Percentiles rank a stretch among this genome's conserved stretches.
Conservation (phyloP, 2,113 vertebrate species). For the Halichoerus grypus region DNA sequence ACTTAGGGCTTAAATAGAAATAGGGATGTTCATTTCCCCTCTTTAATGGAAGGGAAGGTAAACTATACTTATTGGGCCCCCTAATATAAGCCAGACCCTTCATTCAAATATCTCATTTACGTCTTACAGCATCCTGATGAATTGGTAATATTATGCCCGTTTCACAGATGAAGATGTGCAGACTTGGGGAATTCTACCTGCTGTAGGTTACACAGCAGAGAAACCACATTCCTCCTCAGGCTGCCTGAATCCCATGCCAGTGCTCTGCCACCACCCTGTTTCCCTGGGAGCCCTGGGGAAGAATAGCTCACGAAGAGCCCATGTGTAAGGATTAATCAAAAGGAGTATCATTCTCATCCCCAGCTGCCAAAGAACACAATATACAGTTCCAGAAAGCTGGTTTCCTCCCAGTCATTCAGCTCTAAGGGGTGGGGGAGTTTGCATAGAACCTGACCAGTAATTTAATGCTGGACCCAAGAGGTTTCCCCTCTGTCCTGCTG, state of each 20-base stretch:
- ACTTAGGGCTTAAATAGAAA: not conserved
- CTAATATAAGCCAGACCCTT: not conserved
- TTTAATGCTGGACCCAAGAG: not conserved
- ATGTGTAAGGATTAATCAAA: not conserved
- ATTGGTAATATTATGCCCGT: not conserved
- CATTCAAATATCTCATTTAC: not conserved
- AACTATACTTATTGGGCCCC: not conserved
- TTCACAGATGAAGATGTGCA: not conserved
- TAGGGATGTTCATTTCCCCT: not conserved
- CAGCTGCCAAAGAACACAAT: not conserved
- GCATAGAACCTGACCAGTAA: not conserved
- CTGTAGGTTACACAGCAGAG: not conserved
- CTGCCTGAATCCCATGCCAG: not conserved
- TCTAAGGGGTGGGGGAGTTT: not conserved
- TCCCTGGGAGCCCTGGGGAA: not conserved
- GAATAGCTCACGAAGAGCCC: not conserved
- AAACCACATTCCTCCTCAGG: too few species aligned
- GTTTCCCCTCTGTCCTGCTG: not conserved
- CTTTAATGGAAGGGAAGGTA: not conserved
- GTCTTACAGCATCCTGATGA: not conserved
- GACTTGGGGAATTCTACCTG: not conserved
- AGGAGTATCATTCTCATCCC: not conserved
- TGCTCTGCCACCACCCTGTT: accelerated
- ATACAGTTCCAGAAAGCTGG: not conserved
- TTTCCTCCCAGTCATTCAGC: not conserved